A percentile compares a stretch with the other conserved stretches of the same genome.
These are phyloP conservation scores for Musca vetustissima DNA, from an alignment of 1,140 invertebrate genomes.

Conservation along the genomic window DNA sequence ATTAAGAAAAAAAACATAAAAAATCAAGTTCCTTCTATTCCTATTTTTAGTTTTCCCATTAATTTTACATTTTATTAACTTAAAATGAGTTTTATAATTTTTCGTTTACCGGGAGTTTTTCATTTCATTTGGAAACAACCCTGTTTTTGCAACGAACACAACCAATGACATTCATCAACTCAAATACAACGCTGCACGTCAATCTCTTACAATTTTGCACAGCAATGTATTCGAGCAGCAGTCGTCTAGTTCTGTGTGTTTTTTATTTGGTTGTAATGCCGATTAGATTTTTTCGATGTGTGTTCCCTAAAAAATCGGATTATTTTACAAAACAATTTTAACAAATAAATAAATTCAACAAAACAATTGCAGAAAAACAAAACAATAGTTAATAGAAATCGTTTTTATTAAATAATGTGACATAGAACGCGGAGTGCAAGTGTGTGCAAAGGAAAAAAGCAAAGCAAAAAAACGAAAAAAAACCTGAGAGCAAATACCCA, in stretches of 20 bases:
- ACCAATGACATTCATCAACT: neutral
- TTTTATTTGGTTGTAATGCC: slow-evolving; percentile 26
- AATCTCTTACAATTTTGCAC: slow-evolving; percentile 9
- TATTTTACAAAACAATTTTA: slow-evolving; percentile 20
- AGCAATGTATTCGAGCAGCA: neutral
- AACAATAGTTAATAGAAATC: neutral
- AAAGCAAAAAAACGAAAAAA: neutral
- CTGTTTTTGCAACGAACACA: neutral
- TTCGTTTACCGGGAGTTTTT: too few relatives aligned
- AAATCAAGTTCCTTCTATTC: too few relatives aligned
- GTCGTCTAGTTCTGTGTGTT: slow-evolving; percentile 25
- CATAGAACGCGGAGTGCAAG: too few relatives aligned
- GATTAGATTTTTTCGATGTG: slow-evolving; percentile 24
- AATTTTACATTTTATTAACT: too few relatives aligned
- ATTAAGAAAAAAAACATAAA: too few relatives aligned
- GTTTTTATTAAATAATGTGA: too few relatives aligned
- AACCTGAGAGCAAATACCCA: neutral
- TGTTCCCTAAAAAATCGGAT: slow-evolving; percentile 1
- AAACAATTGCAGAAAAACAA: neutral
- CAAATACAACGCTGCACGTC: neutral
- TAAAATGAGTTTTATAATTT: too few relatives aligned
- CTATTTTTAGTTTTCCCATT: too few relatives aligned
- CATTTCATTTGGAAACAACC: neutral
- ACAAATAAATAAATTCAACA: slow-evolving; percentile 7
- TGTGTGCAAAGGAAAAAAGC: too few relatives aligned